A percentile compares a stretch with the other conserved stretches of the same genome.
Evolutionary conservation across 2,888 invertebrate species (phyloP).

Genomic region (Meteorus cinctellus): DNA sequence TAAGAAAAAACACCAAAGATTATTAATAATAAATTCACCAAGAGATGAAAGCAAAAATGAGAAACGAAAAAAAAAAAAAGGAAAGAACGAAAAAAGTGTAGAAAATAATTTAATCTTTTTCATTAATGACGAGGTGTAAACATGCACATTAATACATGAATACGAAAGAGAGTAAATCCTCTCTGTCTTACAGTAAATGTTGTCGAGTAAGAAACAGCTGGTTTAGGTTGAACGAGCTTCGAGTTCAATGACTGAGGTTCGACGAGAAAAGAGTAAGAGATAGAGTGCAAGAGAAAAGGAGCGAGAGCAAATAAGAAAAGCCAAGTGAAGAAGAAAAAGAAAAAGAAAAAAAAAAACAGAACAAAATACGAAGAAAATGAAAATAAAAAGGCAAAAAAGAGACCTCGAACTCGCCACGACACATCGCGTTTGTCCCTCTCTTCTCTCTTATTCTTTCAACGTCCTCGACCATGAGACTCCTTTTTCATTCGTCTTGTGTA

Average conservation of each 20-base stretch:
- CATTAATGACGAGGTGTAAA: background rate
- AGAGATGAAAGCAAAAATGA: no score
- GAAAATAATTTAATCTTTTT: background rate
- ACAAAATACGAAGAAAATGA: no score
- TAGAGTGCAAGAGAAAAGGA: conserved; percentile 28
- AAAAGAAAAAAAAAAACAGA: background rate
- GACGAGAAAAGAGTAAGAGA: conserved; percentile 37
- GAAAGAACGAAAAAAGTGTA: conserved; percentile 42
- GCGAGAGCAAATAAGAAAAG: background rate
- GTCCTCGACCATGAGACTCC: conserved; percentile 3
- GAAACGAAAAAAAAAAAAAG: background rate
- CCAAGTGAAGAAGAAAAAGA: background rate
- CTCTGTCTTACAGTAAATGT: conserved; percentile 36
- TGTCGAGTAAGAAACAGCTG: conserved; percentile 69
- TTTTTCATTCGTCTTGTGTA: background rate
- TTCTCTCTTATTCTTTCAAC: background rate
- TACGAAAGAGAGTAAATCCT: conserved; percentile 28
- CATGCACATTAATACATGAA: conserved; percentile 3
- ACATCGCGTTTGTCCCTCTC: background rate
- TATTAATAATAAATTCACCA: no score
- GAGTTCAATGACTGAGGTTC: conserved; percentile 71
- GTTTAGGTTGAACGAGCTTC: conserved; percentile 65
- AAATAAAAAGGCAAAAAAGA: conserved; percentile 22
- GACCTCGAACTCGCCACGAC: background rate
- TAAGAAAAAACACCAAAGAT: no score